Conservation (phyloP, 2,888 invertebrate genomes). For the Chydorus sphaericus region DNA sequence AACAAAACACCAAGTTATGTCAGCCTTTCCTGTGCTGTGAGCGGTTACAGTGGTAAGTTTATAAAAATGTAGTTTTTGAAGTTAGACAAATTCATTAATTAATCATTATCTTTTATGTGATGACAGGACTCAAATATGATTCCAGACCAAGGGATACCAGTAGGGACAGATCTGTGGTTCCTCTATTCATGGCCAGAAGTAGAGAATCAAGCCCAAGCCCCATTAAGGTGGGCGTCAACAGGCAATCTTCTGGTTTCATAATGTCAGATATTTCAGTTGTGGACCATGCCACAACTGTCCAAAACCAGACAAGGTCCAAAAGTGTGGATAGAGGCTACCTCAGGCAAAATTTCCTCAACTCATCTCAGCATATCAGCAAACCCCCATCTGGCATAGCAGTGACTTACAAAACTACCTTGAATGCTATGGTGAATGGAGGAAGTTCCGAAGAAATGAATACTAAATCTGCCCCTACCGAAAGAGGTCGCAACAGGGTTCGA, state of each 20-base stretch:
- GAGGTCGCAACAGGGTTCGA: conserved; percentile 9
- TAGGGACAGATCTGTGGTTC: conserved; percentile 22
- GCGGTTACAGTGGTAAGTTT: conserved; percentile 77
- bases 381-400: not conserved
- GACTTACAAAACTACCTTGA: not conserved
- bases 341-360: conserved; percentile 12
- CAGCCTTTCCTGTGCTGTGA: conserved; percentile 75
- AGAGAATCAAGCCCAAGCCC: conserved; percentile 21
- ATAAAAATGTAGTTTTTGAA: too few species aligned
- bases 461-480: not conserved
- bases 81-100: too few species aligned
- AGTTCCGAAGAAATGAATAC: not conserved
- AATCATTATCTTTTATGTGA: too few species aligned
- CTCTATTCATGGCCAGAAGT: conserved; percentile 19
- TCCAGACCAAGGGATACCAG: conserved; percentile 42
- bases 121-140: conserved; percentile 71
- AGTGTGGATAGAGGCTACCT: conserved; percentile 21
- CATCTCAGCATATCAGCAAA: conserved; percentile 3
- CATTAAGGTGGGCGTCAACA: conserved; percentile 13
- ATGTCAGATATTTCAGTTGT: conserved; percentile 4
- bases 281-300: conserved; percentile 10
- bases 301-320: conserved; percentile 17
- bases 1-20: conserved; percentile 54
- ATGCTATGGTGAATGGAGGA: too few species aligned
- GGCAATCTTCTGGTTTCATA: conserved; percentile 1